Percentiles rank a stretch among this genome's conserved stretches.
These are phyloP conservation scores for Sula dactylatra DNA, from an alignment of 2,113 vertebrate genomes.

Conservation along the genomic window DNA sequence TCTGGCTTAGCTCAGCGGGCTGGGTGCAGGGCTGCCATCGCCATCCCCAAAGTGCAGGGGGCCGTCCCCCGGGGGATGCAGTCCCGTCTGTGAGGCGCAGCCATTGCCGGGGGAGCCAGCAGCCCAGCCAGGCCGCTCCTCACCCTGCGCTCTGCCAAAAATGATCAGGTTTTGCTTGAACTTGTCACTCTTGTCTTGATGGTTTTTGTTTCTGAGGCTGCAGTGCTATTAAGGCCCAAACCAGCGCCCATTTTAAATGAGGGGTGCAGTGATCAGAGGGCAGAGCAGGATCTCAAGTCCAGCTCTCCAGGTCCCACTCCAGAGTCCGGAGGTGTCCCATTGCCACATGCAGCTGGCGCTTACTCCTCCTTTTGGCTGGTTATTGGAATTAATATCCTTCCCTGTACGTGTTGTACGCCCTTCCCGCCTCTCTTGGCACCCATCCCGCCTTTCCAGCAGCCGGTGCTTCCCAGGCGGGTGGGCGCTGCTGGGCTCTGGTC, in stretches of 20 bases:
- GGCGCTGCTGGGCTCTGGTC: neutral
- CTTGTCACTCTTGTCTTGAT: too few species aligned
- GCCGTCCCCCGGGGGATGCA: neutral
- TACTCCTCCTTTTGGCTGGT: neutral
- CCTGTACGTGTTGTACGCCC: neutral
- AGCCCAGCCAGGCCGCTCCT: neutral
- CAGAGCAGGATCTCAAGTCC: too few species aligned
- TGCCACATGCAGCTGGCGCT: neutral
- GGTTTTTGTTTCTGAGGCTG: neutral
- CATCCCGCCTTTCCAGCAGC: neutral
- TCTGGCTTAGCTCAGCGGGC: neutral
- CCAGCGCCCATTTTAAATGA: neutral
- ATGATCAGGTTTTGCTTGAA: neutral
- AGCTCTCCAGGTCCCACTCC: neutral
- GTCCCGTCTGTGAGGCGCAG: neutral
- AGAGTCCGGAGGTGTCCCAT: accelerated
- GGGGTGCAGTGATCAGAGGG: neutral
- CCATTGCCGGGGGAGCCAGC: neutral
- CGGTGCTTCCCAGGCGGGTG: neutral
- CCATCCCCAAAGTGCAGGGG: neutral
- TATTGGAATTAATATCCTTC: neutral
- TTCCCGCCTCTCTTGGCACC: neutral
- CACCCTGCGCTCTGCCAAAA: neutral
- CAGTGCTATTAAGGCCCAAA: neutral
- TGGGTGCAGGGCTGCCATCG: accelerated